Evolutionary conservation across 1,140 invertebrate species (phyloP), one percentile per base, ranked within the genome.

Genomic region (Heliconius himera): DNA sequence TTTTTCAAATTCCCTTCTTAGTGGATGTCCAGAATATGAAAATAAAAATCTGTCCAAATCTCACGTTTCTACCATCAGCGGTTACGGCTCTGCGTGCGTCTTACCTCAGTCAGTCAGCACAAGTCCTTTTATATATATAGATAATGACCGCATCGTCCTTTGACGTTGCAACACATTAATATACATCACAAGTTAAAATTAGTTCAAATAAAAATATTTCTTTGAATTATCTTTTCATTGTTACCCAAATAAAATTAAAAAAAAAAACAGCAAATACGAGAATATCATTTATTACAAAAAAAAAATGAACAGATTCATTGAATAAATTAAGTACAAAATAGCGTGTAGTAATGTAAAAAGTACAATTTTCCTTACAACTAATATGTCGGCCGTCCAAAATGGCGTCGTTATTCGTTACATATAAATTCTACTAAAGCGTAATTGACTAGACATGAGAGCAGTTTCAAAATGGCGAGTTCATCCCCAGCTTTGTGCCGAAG

Each of bases 401-500:
- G 82, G 82, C 79, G 71, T 84, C 76, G 82, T 84, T 75, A 80
- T 13, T 70, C 18, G 46, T 82, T 66, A 66, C 60, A 66, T 66
- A 49, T 76, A 70, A 80, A 77, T 83, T 80, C 76, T 78, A 82
- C 76, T 82, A 86, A 86, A 84, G 83, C 81, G 77, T 90, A 93
- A 93, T 93, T 94, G 93, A 94, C 92, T 94, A 93, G 92, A 87
- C 70, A n/a, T n/a, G n/a, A 70, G 49, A 72, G 75, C 36, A 56
- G 54, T 77, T 74, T 95, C 96, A 99, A 95, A 99, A 99, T 77
- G 99, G 99, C 20, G 99, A 99, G 95, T 99, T 99, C 98, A 99
- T 99, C 84, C 99, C 99, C 71, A 99, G 95, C 95, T 99, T 99
- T 76, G 99, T 99, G 49, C 98, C 98, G 95, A 99, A 99, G 94